Evolutionary conservation across 2,888 invertebrate genomes (phyloP), one percentile per base, ranked within the genome.

Genomic region (Microctonus aethiopoides): DNA sequence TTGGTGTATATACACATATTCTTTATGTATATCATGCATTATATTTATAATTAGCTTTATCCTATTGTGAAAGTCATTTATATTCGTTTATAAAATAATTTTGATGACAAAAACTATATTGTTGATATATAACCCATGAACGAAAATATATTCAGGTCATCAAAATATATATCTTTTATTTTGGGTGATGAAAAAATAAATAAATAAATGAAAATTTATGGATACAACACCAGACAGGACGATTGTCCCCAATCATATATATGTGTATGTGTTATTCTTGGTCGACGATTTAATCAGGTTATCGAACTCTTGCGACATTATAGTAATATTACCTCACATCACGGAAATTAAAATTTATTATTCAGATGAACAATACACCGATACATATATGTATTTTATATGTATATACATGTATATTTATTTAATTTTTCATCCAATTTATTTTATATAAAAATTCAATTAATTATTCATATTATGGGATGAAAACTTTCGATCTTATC

Each of bases 251-350:
- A 46, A 46, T 46, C 46, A 46, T 16, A 16, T 46, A 46, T 46
- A 46, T 46, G 46, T 46, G n/a, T n/a, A n/a, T n/a, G n/a, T n/a
- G n/a, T n/a, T n/a, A n/a, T 46, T 46, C 46, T 46, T 46, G 46
- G 46, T 46, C 46, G n/a, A 46, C 46, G 46, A 16, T 46, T 46
- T 46, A 46, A 54, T 54, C 54, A 13, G 54, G 26, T 26, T 26
- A 26, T 54, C 54, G 24, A 54, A 54, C 54, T 54, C 54, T 54
- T 54, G 54, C 54, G 54, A 54, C 22, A 54, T 54, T 26, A 54
- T 26, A 54, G 10, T 26, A 54, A 26, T 54, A 54, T 54, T 54
- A 54, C 54, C 54, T 54, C 54, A 54, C 54, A 26, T 54, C 24
- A 54, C 54, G 22, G 26, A 54, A 54, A 54, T 26, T 54, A 22